Conservation (phyloP, 2,797 vertebrate species). For the Aldrovandia affinis region DNA sequence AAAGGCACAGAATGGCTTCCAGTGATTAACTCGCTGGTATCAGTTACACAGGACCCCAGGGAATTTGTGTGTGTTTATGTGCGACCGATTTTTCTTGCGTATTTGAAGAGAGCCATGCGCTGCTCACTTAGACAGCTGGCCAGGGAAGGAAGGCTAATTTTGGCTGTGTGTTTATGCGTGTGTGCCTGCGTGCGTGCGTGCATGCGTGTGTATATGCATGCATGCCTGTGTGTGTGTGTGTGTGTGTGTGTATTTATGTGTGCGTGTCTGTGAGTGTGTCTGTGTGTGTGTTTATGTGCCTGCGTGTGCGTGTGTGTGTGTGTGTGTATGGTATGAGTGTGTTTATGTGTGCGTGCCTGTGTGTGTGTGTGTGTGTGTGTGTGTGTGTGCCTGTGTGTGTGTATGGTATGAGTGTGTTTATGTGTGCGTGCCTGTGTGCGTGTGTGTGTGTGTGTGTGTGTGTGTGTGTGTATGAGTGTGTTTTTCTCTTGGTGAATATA, state of each 20-base stretch:
- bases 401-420: no score
- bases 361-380: neutral
- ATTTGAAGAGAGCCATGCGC: neutral
- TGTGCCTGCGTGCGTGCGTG: neutral
- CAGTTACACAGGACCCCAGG: conserved; percentile 19
- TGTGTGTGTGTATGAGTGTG: neutral
- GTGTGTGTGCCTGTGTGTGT: neutral
- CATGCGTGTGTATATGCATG: no score
- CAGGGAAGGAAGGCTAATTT: neutral
- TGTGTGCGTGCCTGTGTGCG: no score
- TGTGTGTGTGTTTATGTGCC: neutral
- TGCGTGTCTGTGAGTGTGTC: neutral
- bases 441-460: neutral
- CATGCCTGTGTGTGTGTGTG: neutral
- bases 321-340: no score
- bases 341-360: no score
- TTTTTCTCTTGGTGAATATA: neutral
- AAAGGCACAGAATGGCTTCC: conserved; percentile 24
- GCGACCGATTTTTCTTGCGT: neutral
- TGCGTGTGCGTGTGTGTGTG: neutral
- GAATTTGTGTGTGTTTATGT: conserved; percentile 25
- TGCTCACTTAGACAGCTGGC: neutral
- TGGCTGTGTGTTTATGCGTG: neutral
- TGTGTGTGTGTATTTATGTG: neutral
- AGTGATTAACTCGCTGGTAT: conserved; percentile 23